Evolutionary conservation across 2,888 invertebrate genomes (phyloP), one percentile per base, ranked within the genome.

Genomic region (Monochamus alternatus): DNA sequence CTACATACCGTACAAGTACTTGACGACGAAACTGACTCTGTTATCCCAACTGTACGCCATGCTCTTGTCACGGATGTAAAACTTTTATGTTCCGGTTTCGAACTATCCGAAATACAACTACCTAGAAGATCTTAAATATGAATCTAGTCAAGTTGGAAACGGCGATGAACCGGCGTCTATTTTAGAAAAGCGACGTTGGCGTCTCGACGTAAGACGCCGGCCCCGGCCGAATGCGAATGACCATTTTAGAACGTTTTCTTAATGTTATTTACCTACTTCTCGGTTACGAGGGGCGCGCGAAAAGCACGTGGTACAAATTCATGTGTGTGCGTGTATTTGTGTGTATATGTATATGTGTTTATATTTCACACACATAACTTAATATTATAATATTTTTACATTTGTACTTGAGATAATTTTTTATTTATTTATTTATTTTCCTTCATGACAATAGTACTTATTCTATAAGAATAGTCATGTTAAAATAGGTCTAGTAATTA

Each of bases 21-120:
- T 93, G 83, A 95, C 95, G 87, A 95, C 93, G 89, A 95, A 96
- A 86, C 92, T 93, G 81, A 96, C 95, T 87, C 96, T 92, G 89
- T 94, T 95, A 87, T 95, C 94, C 95, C 95, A 96, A 86, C 93
- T 92, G 90, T 95, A 95, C 75, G 95, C 94, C 95, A 95, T 95
- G 59, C 44, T 78, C 22, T 22, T 38, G 69, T 31, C 47, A 64
- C 55, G 22, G 14, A 71, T 66, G 69, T 73, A 55, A 58, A 52
- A 64, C 55, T 55, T 55, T 51, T 55, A 51, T 70, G 63, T 67
- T 58, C 58, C 58, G 55, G 58, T 32, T 30, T 32, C 59, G 47
- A 72, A 75, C 67, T 38, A 47, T 32, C 64, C 47, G 73, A 73
- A 62, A 73, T 68, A 58, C 74, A 74, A 69, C 69, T 60, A 69